A percentile compares a stretch with the other conserved stretches of the same genome.
Conservation (phyloP, 1,140 invertebrate genomes). For the Drosophila serrata region DNA sequence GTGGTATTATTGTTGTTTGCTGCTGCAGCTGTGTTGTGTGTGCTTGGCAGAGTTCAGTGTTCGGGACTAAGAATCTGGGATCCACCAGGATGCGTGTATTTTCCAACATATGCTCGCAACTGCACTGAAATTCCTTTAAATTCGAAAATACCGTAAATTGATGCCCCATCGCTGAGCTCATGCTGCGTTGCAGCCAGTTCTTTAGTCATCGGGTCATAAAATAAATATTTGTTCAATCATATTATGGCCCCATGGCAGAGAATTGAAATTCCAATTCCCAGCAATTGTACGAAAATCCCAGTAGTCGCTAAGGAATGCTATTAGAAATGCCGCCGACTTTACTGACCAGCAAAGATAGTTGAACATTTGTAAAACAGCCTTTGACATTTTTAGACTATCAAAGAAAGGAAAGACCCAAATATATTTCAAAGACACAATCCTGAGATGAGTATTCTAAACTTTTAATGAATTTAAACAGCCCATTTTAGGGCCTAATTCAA, state of each 20-base stretch:
- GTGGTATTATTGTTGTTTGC: constrained; percentile 6
- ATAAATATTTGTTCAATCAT: constrained; percentile 72
- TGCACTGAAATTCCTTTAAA: constrained; percentile 60
- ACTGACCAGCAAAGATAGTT: not conserved
- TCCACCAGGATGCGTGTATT: constrained; percentile 45
- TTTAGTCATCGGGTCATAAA: constrained; percentile 24
- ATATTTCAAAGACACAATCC: no score
- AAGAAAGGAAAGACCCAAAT: no score
- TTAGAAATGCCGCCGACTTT: constrained; percentile 2
- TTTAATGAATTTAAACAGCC: no score
- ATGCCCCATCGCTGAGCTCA: constrained; percentile 16
- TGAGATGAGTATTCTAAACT: no score
- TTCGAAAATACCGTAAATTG: constrained; percentile 65
- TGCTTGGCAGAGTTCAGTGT: constrained; percentile 10
- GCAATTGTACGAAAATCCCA: constrained; percentile 16
- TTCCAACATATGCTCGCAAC: constrained; percentile 42
- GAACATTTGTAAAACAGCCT: not conserved
- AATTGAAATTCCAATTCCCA: constrained; percentile 23
- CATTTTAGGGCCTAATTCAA: no score
- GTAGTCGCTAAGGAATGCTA: constrained; percentile 16
- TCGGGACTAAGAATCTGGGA: constrained; percentile 3
- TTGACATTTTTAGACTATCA: not conserved
- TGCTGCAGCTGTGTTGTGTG: constrained; percentile 5
- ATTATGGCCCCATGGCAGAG: constrained; percentile 21
- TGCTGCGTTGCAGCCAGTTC: not conserved